Evolutionary conservation across 2,113 vertebrate genomes (phyloP), one percentile per base, ranked within the genome.

Genomic region (Daphoenositta chrysoptera): DNA sequence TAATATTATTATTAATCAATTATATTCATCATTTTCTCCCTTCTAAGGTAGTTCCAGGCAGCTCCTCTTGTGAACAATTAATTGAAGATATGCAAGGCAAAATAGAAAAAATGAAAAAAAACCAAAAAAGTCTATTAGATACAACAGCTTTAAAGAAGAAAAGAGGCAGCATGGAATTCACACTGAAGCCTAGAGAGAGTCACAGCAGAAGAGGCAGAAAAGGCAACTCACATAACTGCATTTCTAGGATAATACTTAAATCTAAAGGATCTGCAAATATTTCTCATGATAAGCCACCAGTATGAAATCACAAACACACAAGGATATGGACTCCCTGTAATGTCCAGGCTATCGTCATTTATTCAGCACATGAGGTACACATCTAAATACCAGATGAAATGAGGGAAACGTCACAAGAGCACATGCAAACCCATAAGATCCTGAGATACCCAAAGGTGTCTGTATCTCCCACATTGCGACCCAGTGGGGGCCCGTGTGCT

Each of bases 401-500:
- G 18, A 68, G 7, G 24, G 24, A 63, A 39, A 60, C 72, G 9
- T 76, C 35, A 39, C 18, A 71, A 58, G 3, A 16, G 16, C 4
- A 8, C 10, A 15, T 13, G 37, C 26, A 64, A 89, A 42, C 15
- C 5, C 15, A 0, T 23, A 30, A 56, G 30, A 64, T 18, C 5
- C 18, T 33, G 7, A 18, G 31, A 71, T 10, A 45, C 11, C 1
- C 2, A 3, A 71, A 42, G 2, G 4, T 23, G 21, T 16, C 56
- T 58, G 31, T 13, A 48, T 40, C 17, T 61, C 26, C 51, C 42
- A 42, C 39, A 15, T 7, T 58, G 33, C 37, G 39, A 57, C 14
- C 9, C 11, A 9, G 0, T 20, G 14, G 83, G 47, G 48, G 56
- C 5, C 44, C 0, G 0, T 50, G 30, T 30, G 40, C 12, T 51